Evolutionary conservation across 2,113 vertebrate genomes (phyloP), one percentile per base, ranked within the genome.

Genomic region (Microtus pennsylvanicus): DNA sequence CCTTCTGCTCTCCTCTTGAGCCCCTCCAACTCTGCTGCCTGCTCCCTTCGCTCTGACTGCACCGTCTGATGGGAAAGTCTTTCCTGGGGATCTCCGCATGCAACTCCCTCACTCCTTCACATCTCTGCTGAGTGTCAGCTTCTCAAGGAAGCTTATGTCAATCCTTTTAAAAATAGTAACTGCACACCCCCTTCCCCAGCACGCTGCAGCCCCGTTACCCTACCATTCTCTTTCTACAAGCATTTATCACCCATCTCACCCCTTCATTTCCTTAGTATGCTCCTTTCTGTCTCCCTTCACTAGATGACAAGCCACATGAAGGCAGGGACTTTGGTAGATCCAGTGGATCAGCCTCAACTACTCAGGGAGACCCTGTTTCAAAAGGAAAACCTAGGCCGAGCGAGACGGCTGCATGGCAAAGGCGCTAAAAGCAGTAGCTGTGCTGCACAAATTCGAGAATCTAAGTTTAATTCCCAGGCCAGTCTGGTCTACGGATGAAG

Each of bases 61-160:
- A 17, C 61, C 70, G 26, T 81, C 72, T 70, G 58, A 30, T 8
- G 19, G 45, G 85, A 92, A 93, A 70, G 42, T 11, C 12, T 72
- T 75, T 85, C 91, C 38, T 87, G 38, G 30, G 21, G 87, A 61
- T 28, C 83, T 5, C 69, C 12, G 1, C 3, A 9, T 1, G 78
- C 80, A 3, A 61, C 70, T n/a, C 78, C 69, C 70, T 61, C 21
- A 11, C 86, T 35, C 33, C 81, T 72, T 72, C 58, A 91, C 16
- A 67, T 93, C 77, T 93, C 86, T 55, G 93, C 58, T 86, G 72
- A 26, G 72, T 63, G 87, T 95, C 89, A 77, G 35, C 87, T 86
- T 87, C 76, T 85, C 81, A 92, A 63, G 7, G 10, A 78, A 63
- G 52, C 83, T 70, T 42, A 13, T 78, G 65, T 76, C 93, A 89